Percentiles rank a stretch among this genome's conserved stretches.
These are phyloP conservation scores for Tipula lateralis DNA, from an alignment of 2,888 invertebrate genomes.

Conservation along the genomic window DNA sequence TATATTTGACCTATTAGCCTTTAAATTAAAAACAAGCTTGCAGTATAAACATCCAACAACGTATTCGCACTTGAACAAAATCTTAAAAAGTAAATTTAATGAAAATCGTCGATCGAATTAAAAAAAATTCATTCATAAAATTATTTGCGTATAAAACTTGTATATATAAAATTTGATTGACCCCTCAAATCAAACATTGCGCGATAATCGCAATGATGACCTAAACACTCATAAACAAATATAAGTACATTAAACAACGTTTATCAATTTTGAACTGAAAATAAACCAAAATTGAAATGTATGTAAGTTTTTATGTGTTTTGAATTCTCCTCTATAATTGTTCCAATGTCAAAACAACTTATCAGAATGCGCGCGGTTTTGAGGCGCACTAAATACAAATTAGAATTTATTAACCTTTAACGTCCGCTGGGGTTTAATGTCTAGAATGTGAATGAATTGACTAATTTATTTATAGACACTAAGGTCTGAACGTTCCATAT, in stretches of 20 bases:
- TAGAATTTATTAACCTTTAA: not conserved
- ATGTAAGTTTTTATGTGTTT: not conserved
- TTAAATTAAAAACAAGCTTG: not conserved
- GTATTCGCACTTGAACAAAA: not conserved
- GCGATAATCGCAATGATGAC: not conserved
- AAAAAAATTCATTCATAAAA: constrained; percentile 19
- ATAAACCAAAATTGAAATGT: not conserved
- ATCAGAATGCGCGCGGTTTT: not conserved
- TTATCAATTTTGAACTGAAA: not conserved
- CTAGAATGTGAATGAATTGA: not conserved
- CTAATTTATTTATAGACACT: no score
- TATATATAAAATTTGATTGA: not conserved
- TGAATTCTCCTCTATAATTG: not conserved
- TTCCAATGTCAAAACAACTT: not conserved
- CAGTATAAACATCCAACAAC: not conserved
- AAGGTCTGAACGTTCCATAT: no score
- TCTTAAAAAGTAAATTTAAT: not conserved
- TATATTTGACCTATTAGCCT: not conserved
- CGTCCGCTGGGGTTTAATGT: not conserved
- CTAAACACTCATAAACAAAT: not conserved
- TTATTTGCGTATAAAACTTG: not conserved
- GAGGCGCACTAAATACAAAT: not conserved
- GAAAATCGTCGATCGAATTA: not conserved
- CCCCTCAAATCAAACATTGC: not conserved
- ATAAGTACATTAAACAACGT: not conserved